Percentiles rank a stretch among this genome's conserved stretches.
phyloP scores from a whole-genome alignment of 2,888 invertebrate species.

The Pristionchus entomophagus region DNA sequence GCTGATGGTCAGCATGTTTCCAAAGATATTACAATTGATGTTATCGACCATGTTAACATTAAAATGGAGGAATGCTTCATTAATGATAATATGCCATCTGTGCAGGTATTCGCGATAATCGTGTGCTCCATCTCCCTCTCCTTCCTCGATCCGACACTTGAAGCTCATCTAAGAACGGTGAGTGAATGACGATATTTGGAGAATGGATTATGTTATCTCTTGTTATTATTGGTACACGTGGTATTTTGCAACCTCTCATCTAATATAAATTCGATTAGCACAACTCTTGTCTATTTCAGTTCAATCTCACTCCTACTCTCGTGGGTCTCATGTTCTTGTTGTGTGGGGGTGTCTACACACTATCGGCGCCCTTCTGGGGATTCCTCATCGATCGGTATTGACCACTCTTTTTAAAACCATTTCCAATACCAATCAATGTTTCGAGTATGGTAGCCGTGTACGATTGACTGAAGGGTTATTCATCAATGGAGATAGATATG shows the following conservation, averaged over 20 bases:
- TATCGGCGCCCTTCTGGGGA: conserved; percentile 73
- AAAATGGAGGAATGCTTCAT: neutral
- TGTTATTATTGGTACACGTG: neutral
- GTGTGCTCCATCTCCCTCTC: conserved; percentile 76
- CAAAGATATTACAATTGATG: neutral
- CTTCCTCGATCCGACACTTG: conserved; percentile 90
- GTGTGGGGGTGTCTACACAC: conserved; percentile 74
- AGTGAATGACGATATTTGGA: neutral
- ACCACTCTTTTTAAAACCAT: neutral
- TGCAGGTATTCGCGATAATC: conserved; percentile 47
- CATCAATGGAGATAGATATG: too few species aligned
- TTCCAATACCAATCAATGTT: neutral
- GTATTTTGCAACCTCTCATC: too few species aligned
- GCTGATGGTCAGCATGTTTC: conserved; percentile 64
- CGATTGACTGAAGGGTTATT: too few species aligned
- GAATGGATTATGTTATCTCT: neutral
- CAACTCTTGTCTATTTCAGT: too few species aligned
- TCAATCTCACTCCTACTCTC: conserved; percentile 71
- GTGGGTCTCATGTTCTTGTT: conserved; percentile 75
- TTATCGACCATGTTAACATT: neutral
- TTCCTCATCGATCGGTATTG: conserved; percentile 69
- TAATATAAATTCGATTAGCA: too few species aligned
- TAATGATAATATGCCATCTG: too few species aligned
- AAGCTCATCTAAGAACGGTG: conserved; percentile 84
- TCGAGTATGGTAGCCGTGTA: too few species aligned